These are phyloP conservation scores for Orthosia incerta DNA, from an alignment of 2,888 invertebrate genomes.

Conservation along the genomic window DNA sequence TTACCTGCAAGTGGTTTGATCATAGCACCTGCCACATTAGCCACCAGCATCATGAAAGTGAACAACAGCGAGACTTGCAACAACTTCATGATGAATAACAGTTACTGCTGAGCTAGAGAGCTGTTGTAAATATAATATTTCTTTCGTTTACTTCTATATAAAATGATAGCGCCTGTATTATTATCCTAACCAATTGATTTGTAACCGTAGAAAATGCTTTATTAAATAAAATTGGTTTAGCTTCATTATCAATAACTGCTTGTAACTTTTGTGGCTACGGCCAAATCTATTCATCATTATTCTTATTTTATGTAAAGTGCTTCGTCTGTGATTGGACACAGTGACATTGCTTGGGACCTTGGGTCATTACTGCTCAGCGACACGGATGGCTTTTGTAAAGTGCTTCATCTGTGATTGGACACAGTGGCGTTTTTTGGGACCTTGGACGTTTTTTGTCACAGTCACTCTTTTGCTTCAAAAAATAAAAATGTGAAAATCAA, in stretches of 20 bases:
- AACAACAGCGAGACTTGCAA: neutral
- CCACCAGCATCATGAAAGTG: slow-evolving; percentile 3
- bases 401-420: neutral
- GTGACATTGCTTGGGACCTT: neutral
- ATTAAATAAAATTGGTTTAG: too few species aligned
- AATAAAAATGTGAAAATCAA: too few species aligned
- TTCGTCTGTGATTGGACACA: neutral
- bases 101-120: neutral
- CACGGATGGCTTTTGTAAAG: too few species aligned
- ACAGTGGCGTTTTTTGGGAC: neutral
- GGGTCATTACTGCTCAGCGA: slow-evolving; percentile 8
- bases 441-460: too few species aligned
- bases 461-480: too few species aligned
- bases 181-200: neutral
- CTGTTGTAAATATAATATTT: too few species aligned
- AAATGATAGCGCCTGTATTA: neutral
- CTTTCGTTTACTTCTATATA: neutral
- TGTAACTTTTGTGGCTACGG: neutral
- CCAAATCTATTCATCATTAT: slow-evolving; percentile 2
- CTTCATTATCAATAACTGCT: neutral
- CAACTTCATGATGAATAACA: slow-evolving; percentile 3
- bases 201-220: neutral
- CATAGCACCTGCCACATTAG: neutral
- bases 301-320: neutral
- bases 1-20: too few species aligned